These are phyloP conservation scores for Myanophis thanlyinensis DNA, from an alignment of 2,113 vertebrate genomes.

Conservation along the genomic window DNA sequence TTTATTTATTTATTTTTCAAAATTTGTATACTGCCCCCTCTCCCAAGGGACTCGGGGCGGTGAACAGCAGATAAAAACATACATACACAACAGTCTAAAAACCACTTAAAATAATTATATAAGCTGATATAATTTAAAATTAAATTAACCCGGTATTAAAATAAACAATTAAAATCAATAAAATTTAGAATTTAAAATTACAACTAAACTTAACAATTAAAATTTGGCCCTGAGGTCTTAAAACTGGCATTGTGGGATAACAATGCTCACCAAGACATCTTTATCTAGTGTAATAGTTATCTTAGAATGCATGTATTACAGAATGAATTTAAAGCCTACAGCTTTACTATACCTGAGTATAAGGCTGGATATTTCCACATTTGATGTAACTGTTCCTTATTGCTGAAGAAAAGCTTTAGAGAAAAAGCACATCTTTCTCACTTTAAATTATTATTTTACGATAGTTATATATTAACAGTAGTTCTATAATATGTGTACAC, in stretches of 20 bases:
- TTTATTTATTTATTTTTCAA: too few species aligned
- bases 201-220: too few species aligned
- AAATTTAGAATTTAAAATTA: too few species aligned
- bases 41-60: too few species aligned
- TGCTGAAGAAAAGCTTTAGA: conserved; percentile 30
- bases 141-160: too few species aligned
- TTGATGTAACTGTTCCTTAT: neutral
- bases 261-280: neutral
- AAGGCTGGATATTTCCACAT: neutral
- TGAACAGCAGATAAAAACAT: too few species aligned
- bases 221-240: too few species aligned
- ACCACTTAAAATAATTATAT: too few species aligned
- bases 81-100: too few species aligned
- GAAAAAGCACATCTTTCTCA: conserved; percentile 1
- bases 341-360: neutral
- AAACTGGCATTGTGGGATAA: neutral
- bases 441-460: conserved; percentile 33
- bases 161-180: too few species aligned
- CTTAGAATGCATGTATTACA: neutral
- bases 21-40: too few species aligned
- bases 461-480: neutral
- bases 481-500: conserved; percentile 1
- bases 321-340: neutral
- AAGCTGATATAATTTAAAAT: too few species aligned
- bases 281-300: neutral